Evolutionary conservation across 2,888 invertebrate species (phyloP).

Genomic region (Nomada lathburiana): DNA sequence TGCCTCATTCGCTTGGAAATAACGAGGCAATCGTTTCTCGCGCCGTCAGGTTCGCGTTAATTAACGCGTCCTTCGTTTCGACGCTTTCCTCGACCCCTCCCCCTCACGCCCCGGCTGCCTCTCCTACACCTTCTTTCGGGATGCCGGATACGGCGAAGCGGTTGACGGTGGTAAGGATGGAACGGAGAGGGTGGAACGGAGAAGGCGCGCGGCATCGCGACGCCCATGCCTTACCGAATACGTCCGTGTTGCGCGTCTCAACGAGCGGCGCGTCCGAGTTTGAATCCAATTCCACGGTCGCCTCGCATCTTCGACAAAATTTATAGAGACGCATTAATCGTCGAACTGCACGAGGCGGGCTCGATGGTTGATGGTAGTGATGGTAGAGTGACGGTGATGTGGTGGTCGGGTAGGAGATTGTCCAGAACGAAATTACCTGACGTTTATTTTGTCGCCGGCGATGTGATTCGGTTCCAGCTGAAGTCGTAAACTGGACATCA

Average conservation of each 20-base stretch:
- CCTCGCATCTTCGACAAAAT: slow-evolving; percentile 77
- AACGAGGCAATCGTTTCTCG: slow-evolving; percentile 63
- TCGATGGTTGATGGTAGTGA: background rate
- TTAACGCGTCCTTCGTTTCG: slow-evolving; percentile 60
- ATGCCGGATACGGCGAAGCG: too few relatives aligned
- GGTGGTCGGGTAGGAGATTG: slow-evolving; percentile 22
- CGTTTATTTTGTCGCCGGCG: slow-evolving; percentile 79
- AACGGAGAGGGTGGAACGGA: background rate
- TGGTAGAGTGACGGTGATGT: slow-evolving; percentile 10
- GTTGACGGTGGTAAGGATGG: background rate
- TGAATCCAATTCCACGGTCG: slow-evolving; percentile 74
- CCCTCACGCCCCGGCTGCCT: too few relatives aligned
- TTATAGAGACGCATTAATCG: slow-evolving; percentile 48
- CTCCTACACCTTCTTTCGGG: background rate
- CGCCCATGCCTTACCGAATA: slow-evolving; percentile 78
- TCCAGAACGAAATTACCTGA: slow-evolving; percentile 76
- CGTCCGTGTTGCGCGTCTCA: slow-evolving; percentile 75
- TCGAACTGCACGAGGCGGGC: slow-evolving; percentile 5
- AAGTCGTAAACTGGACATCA: slow-evolving; percentile 83
- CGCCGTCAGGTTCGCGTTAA: slow-evolving; percentile 57
- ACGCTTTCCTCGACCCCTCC: slow-evolving; percentile 22
- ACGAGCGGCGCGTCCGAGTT: slow-evolving; percentile 66
- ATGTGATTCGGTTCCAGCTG: slow-evolving; percentile 83
- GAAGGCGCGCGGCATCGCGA: background rate
- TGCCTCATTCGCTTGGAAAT: slow-evolving; percentile 50